Evolutionary conservation across 2,888 invertebrate genomes (phyloP), one percentile per base, ranked within the genome.

Genomic region (Hirtodrosophila alboralis): DNA sequence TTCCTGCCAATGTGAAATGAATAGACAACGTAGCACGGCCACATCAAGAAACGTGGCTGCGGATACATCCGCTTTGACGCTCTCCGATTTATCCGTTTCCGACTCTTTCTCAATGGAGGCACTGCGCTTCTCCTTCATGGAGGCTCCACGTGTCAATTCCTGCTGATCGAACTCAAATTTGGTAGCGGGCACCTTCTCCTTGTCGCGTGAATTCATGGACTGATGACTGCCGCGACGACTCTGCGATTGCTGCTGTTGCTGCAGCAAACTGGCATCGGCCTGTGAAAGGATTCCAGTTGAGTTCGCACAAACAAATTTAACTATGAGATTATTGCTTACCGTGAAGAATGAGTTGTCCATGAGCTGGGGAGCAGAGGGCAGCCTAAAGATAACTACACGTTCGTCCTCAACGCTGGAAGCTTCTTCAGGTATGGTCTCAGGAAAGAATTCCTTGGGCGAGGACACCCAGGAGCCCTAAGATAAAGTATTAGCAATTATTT

Each of bases 21-120:
- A 98, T 9, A 99, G 92, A 89, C 99, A 98, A 45, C 99, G 93
- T 49, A 99, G 91, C 0, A 99, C 98, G 2, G 98, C 97, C 0
- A 99, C 97, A 90, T 99, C 99, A 52, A 99, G 92, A 90, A 98
- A 98, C 1, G 98, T 98, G 0, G 99, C 99, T 13, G 96, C 95
- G 9, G 94, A 93, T 1, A 95, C 92, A 91, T 96, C 93, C 18
- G 84, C 87, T 49, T 89, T 90, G 1, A 79, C 61, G 28, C 84
- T 86, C 27, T 90, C 90, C 7, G 88, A 87, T 74, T 94, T 94
- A 33, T 95, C 94, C 14, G 94, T 88, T 41, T 95, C 95, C 14
- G 94, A 88, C n/a, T 95, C 95, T 84, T 95, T 95, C 79, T 96
- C 96, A 6, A 95, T 93, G 4, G 95, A 95, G 59, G 92, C 92